Evolutionary conservation across 2,113 vertebrate species (phyloP).

Genomic region (Daboia siamensis): DNA sequence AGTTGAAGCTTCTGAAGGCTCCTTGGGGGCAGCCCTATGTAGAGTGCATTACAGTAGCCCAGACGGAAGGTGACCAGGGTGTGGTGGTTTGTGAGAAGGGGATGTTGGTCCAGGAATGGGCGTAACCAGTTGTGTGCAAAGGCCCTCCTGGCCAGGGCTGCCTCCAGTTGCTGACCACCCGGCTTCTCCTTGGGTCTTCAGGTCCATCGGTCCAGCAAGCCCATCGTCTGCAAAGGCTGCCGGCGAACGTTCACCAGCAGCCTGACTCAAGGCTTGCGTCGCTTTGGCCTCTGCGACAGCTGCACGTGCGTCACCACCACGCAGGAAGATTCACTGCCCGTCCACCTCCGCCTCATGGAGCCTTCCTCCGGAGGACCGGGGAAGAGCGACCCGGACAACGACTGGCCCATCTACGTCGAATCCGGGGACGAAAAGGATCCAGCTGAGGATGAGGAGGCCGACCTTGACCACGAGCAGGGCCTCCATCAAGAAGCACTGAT

Average conservation of each 20-base stretch:
- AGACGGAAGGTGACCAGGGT: neutral
- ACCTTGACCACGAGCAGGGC: slow-evolving; percentile 75
- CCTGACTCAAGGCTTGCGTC: slow-evolving; percentile 82
- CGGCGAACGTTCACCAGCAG: slow-evolving; percentile 85
- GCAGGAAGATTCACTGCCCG: slow-evolving; percentile 76
- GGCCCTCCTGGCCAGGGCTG: neutral
- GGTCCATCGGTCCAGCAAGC: slow-evolving; percentile 92
- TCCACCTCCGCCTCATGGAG: slow-evolving; percentile 75
- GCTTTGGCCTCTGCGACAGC: slow-evolving; percentile 90
- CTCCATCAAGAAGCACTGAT: slow-evolving; percentile 68
- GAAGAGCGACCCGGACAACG: slow-evolving; percentile 74
- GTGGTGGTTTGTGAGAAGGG: neutral
- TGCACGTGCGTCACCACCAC: slow-evolving; percentile 91
- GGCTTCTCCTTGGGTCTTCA: slow-evolving; percentile 42
- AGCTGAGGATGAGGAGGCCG: slow-evolving; percentile 60
- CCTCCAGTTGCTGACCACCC: neutral
- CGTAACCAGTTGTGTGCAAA: neutral
- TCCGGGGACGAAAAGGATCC: slow-evolving; percentile 87
- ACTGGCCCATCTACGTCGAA: slow-evolving; percentile 93
- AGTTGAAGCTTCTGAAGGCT: neutral
- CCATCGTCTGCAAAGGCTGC: slow-evolving; percentile 93
- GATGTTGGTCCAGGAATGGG: neutral
- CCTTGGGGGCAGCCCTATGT: neutral
- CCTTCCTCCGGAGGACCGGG: slow-evolving; percentile 75
- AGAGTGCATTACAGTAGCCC: too few relatives aligned